These are phyloP conservation scores for Amiota minor DNA, from an alignment of 2,888 invertebrate species.

Conservation along the genomic window DNA sequence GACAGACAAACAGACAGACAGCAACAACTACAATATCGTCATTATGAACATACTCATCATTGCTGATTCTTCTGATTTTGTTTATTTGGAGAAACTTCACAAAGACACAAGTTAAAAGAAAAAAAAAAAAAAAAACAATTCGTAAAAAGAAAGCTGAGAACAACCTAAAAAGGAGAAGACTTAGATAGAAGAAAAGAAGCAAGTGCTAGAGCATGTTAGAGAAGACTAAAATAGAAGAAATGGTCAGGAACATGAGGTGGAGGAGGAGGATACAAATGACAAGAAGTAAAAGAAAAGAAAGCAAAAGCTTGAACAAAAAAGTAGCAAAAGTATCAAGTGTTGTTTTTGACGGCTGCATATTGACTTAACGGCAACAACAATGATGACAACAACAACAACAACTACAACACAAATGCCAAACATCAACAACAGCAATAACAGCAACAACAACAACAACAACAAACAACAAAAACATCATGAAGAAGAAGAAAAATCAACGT, in stretches of 20 bases:
- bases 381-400: constrained; percentile 40
- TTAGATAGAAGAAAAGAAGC: background rate
- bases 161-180: too few relatives aligned
- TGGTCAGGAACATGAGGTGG: constrained; percentile 14
- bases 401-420: constrained; percentile 21
- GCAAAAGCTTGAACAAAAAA: constrained; percentile 41
- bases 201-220: constrained; percentile 21
- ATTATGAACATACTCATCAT: constrained; percentile 45
- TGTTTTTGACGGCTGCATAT: constrained; percentile 67
- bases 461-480: background rate
- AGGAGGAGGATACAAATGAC: too few relatives aligned
- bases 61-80: constrained; percentile 35
- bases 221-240: constrained; percentile 57
- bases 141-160: background rate
- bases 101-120: constrained; percentile 1
- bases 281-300: constrained; percentile 23
- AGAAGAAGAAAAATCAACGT: constrained; percentile 4
- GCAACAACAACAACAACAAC: constrained; percentile 28
- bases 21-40: too few relatives aligned
- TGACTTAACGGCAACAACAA: constrained; percentile 65
- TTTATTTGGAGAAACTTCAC: constrained; percentile 29
- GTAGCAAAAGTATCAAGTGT: constrained; percentile 65
- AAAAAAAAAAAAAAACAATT: constrained; percentile 53
- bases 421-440: constrained; percentile 35
- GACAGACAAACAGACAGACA: too few relatives aligned